These are phyloP conservation scores for Anguilla obscura DNA, from an alignment of 2,797 vertebrate species.

Conservation along the genomic window DNA sequence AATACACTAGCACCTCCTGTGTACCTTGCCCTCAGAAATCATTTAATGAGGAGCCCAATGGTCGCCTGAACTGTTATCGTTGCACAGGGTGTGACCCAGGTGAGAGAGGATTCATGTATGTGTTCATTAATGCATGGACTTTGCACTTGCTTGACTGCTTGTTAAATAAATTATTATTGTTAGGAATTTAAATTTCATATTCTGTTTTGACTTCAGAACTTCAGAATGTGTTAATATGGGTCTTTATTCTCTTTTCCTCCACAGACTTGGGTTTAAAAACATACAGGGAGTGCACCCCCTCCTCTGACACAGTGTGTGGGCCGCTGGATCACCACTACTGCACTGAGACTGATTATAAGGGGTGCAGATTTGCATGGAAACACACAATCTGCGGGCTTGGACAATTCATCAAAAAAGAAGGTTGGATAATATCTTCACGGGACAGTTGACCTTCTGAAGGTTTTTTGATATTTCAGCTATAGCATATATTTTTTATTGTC, in stretches of 20 bases:
- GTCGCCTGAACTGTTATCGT: no score
- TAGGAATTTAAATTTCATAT: neutral
- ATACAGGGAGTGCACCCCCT: slow-evolving; percentile 1
- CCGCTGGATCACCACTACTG: slow-evolving; percentile 53
- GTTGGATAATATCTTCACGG: slow-evolving; percentile 34
- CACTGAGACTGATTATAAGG: accelerated
- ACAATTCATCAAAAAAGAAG: slow-evolving; percentile 49
- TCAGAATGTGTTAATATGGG: neutral
- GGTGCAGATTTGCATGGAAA: slow-evolving; percentile 43
- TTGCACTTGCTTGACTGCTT: neutral
- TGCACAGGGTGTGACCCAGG: no score
- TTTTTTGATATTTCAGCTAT: neutral
- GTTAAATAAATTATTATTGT: neutral
- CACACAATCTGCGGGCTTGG: slow-evolving; percentile 53
- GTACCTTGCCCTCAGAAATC: no score
- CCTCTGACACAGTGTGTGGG: slow-evolving; percentile 52
- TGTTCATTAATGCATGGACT: neutral
- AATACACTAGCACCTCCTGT: no score
- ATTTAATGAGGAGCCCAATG: no score
- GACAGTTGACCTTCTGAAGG: no score
- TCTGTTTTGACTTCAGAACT: neutral
- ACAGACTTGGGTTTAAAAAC: slow-evolving; percentile 43
- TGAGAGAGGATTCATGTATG: neutral
- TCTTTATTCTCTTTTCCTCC: neutral
- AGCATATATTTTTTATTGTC: neutral